Percentiles rank a stretch among this genome's conserved stretches.
Evolutionary conservation across 2,888 invertebrate genomes (phyloP).

Genomic region (Exephanes ischioxanthus): DNA sequence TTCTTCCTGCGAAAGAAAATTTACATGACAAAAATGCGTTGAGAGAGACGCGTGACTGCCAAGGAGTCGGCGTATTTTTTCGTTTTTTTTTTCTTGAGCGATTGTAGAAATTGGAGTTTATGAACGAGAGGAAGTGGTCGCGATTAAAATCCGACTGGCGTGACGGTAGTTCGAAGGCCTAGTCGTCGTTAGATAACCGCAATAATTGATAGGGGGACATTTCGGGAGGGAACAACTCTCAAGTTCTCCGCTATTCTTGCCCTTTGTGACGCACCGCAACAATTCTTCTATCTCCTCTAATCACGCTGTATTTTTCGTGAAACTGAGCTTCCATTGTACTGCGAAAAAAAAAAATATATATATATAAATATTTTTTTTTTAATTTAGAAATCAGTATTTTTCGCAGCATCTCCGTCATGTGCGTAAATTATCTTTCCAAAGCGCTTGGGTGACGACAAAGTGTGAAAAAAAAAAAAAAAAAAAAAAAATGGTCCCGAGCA

Average conservation of each 20-base stretch:
- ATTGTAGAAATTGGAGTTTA: constrained; percentile 26
- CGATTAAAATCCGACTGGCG: constrained; percentile 41
- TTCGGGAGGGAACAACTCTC: neutral
- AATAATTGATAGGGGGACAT: constrained; percentile 47
- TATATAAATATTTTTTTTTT: constrained; percentile 5
- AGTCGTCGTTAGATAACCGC: constrained; percentile 65
- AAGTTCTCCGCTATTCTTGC: constrained; percentile 33
- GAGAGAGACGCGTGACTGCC: constrained; percentile 57
- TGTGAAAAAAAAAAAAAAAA: neutral
- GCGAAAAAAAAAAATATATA: constrained; percentile 26
- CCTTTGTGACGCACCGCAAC: constrained; percentile 28
- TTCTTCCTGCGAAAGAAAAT: neutral
- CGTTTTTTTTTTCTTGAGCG: constrained; percentile 16
- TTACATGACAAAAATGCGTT: constrained; percentile 11
- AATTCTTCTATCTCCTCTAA: constrained; percentile 5
- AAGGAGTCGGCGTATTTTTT: constrained; percentile 47
- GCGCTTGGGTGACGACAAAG: neutral
- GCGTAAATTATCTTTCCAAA: constrained; percentile 20
- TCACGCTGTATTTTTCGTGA: constrained; percentile 28
- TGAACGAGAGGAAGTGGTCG: constrained; percentile 32
- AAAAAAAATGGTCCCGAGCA: neutral
- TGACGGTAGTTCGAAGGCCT: constrained; percentile 68
- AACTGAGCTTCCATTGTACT: constrained; percentile 53
- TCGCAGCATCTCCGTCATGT: constrained; percentile 42
- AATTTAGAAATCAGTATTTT: constrained; percentile 47